Evolutionary conservation across 1,140 invertebrate species (phyloP).

Genomic region (Leptonema lineaticorne): DNA sequence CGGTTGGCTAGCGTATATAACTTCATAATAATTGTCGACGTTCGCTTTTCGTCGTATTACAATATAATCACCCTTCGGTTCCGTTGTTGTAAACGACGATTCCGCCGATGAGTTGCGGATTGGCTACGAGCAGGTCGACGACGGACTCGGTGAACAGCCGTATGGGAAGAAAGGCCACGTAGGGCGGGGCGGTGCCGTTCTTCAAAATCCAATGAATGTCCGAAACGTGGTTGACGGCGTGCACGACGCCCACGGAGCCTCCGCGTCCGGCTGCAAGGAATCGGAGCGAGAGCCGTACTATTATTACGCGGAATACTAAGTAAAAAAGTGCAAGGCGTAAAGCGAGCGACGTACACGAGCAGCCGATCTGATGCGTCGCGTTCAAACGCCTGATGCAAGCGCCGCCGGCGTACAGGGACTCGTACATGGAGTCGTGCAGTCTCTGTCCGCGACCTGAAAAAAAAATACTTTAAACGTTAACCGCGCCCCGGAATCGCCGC

Average conservation of each 20-base stretch:
- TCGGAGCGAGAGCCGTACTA: not conserved
- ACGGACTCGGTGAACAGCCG: conserved; percentile 60
- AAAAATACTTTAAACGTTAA: no score
- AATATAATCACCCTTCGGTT: conserved; percentile 46
- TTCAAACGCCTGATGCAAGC: conserved; percentile 87
- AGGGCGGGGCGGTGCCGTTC: conserved; percentile 68
- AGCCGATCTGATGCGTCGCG: conserved; percentile 90
- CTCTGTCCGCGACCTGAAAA: conserved; percentile 55
- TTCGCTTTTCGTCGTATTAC: no score
- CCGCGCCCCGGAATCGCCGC: no score
- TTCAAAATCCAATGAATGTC: conserved; percentile 75
- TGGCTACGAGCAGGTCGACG: conserved; percentile 52
- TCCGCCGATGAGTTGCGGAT: conserved; percentile 57
- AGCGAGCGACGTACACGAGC: conserved; percentile 71
- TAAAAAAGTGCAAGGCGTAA: not conserved
- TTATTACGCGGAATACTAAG: not conserved
- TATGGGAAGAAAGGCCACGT: conserved; percentile 68
- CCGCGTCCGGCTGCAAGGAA: conserved; percentile 57
- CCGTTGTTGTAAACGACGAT: conserved; percentile 57
- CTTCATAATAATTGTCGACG: no score
- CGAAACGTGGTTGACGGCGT: conserved; percentile 62
- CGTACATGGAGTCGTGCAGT: conserved; percentile 79
- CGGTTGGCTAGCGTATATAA: no score
- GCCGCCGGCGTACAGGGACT: conserved; percentile 66
- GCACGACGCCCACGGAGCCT: conserved; percentile 84